phyloP scores from a whole-genome alignment of 1,140 invertebrate genomes.

The Zaprionus davidi region DNA sequence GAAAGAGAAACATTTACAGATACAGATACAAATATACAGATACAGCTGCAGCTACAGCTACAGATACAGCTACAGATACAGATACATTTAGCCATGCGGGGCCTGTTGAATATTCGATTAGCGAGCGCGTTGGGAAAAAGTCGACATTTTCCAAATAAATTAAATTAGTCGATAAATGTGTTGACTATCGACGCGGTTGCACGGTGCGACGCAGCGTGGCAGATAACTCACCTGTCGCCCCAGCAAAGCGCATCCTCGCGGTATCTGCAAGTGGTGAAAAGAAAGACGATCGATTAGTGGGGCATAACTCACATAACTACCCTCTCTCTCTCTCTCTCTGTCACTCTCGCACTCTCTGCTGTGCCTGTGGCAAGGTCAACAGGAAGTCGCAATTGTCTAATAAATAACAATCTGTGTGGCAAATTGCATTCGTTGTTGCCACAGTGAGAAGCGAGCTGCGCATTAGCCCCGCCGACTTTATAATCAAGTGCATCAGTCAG shows the following conservation, averaged over 20 bases:
- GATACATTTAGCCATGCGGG: constrained; percentile 50
- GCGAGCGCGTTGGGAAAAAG: constrained; percentile 58
- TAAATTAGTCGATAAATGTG: constrained; percentile 84
- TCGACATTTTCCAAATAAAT: constrained; percentile 82
- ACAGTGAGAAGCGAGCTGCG: constrained; percentile 22
- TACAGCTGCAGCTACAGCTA: constrained; percentile 32
- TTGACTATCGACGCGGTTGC: constrained; percentile 55
- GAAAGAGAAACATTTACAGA: constrained; percentile 39
- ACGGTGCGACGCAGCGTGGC: constrained; percentile 42
- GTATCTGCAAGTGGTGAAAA: constrained; percentile 86
- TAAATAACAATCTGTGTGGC: constrained; percentile 65
- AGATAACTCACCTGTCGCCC: constrained; percentile 89
- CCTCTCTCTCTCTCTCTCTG: constrained; percentile 13
- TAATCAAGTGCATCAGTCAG: constrained; percentile 70
- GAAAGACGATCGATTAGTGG: constrained; percentile 24
- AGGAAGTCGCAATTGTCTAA: constrained; percentile 59
- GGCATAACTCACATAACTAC: constrained; percentile 5
- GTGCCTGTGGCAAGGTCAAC: constrained; percentile 44
- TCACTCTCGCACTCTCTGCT: neutral
- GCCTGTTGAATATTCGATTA: constrained; percentile 78
- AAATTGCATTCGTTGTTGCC: constrained; percentile 63
- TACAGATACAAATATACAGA: constrained; percentile 36
- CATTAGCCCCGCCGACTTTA: constrained; percentile 58
- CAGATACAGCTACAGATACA: constrained; percentile 32
- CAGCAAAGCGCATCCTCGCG: constrained; percentile 91